Conservation (phyloP, 2,888 invertebrate species). For the Oegoconia quadripuncta region DNA sequence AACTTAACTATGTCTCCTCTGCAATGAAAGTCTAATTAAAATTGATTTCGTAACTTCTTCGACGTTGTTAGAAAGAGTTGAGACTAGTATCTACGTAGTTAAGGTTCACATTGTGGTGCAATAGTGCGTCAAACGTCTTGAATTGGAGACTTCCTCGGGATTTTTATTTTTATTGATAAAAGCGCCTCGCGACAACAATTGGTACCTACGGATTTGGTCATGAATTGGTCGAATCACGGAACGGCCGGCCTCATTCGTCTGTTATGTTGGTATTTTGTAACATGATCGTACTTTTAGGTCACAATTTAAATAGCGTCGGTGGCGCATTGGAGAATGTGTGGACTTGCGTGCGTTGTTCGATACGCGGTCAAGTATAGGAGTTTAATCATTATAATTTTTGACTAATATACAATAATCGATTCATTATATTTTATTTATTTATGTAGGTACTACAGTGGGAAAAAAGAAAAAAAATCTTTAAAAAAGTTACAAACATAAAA, state of each 20-base stretch:
- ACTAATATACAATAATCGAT: too few species aligned
- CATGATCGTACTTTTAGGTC: neutral
- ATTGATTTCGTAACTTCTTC: neutral
- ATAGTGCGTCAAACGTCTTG: slow-evolving; percentile 39
- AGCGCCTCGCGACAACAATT: slow-evolving; percentile 63
- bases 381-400: too few species aligned
- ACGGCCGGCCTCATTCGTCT: neutral
- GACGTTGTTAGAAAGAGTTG: neutral
- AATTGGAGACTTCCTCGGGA: slow-evolving; percentile 73
- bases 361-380: too few species aligned
- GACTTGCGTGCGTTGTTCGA: too few species aligned
- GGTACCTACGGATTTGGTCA: slow-evolving; percentile 67
- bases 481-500: too few species aligned
- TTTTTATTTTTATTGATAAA: slow-evolving; percentile 77
- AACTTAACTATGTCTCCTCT: neutral
- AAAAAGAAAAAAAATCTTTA: too few species aligned
- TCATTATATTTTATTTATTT: too few species aligned
- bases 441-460: too few species aligned
- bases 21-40: too few species aligned
- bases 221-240: slow-evolving; percentile 48
- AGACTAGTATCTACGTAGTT: neutral
- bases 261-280: neutral
- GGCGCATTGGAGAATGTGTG: too few species aligned
- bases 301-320: too few species aligned
- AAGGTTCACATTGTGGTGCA: slow-evolving; percentile 11